These are phyloP conservation scores for Gymnosoma rotundatum DNA, from an alignment of 2,888 invertebrate species.

Conservation along the genomic window DNA sequence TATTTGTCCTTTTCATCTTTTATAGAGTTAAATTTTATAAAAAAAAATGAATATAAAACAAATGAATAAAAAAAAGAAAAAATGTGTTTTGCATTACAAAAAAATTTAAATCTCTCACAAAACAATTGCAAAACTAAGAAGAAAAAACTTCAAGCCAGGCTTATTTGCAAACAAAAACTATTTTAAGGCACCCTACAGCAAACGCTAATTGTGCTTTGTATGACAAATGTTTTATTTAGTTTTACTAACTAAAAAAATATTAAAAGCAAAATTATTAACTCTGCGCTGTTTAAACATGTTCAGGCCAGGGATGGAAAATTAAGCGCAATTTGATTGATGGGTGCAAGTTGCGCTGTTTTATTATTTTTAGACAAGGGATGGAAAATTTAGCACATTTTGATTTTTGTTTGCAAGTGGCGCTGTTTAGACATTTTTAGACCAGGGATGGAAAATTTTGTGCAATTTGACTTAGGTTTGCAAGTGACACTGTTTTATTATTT, in stretches of 20 bases:
- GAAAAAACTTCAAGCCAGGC: slow-evolving; percentile 24
- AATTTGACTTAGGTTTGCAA: too few relatives aligned
- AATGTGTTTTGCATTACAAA: not conserved
- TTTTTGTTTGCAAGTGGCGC: too few relatives aligned
- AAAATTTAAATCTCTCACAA: not conserved
- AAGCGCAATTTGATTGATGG: too few relatives aligned
- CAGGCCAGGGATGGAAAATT: too few relatives aligned
- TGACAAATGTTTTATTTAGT: not conserved
- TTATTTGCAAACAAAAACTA: slow-evolving; percentile 31
- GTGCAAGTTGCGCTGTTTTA: too few relatives aligned
- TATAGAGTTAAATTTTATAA: slow-evolving; percentile 29
- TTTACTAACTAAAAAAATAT: not conserved
- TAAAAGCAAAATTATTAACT: not conserved
- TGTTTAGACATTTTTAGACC: too few relatives aligned
- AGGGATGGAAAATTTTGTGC: too few relatives aligned
- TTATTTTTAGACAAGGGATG: too few relatives aligned
- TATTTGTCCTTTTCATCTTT: slow-evolving; percentile 2
- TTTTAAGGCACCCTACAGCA: slow-evolving; percentile 5
- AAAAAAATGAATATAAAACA: not conserved
- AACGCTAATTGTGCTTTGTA: not conserved
- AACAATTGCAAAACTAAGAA: slow-evolving; percentile 49
- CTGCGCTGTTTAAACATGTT: too few relatives aligned
- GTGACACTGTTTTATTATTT: too few relatives aligned
- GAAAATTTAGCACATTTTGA: too few relatives aligned
- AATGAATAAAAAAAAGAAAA: not conserved